Conservation (phyloP, 2,797 vertebrate species). For the Nothura maculosa region DNA sequence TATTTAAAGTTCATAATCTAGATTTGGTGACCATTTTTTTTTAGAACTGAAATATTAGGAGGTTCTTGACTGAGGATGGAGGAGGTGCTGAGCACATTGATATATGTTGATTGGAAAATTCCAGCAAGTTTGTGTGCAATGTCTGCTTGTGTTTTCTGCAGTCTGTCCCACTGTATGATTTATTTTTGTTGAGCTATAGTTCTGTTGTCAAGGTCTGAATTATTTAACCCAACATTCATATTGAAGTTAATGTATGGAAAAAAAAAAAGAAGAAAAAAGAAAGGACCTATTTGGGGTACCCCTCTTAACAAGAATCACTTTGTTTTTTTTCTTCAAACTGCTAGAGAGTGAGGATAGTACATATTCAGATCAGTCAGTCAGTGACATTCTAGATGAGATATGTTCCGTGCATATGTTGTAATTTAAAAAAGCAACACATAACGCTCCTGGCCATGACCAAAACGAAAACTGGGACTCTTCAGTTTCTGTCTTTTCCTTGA, state of each 20-base stretch:
- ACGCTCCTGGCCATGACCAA: not conserved
- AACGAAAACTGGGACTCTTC: not conserved
- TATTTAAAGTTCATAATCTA: not conserved
- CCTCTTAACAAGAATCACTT: not conserved
- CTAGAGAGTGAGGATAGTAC: not conserved
- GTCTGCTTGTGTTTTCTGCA: not conserved
- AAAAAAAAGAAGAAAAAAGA: not conserved
- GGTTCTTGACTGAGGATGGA: not conserved
- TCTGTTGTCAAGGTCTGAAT: not conserved
- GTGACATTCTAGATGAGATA: not conserved
- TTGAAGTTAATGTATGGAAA: not conserved
- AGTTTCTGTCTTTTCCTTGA: accelerated
- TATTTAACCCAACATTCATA: not conserved
- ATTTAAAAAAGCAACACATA: not conserved
- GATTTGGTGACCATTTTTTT: not conserved
- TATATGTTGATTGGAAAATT: not conserved
- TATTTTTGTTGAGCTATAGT: not conserved
- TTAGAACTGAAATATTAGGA: not conserved
- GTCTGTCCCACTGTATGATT: not conserved
- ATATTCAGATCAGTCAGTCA: not conserved
- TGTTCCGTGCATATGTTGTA: accelerated
- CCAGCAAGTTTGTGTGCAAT: not conserved
- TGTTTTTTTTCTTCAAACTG: too few relatives aligned
- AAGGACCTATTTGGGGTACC: not conserved
- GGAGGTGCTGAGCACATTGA: not conserved